A percentile compares a stretch with the other conserved stretches of the same genome.
Evolutionary conservation across 2,888 invertebrate genomes (phyloP).

Genomic region (Tetropium fuscum): DNA sequence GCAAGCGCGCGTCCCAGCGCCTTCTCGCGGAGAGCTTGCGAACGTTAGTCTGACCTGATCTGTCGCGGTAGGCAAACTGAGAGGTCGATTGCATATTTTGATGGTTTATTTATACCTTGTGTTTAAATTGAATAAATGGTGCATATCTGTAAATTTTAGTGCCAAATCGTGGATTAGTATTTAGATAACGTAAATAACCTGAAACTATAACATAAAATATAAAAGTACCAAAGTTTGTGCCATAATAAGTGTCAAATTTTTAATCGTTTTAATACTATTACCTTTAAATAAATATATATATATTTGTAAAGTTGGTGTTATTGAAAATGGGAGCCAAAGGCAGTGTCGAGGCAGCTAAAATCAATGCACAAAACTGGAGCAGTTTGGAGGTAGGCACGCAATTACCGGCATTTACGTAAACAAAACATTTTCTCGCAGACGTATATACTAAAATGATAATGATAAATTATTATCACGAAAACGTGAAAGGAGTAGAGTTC

Average conservation of each 20-base stretch:
- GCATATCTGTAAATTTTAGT: constrained; percentile 37
- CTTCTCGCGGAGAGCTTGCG: constrained; percentile 58
- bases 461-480: no score
- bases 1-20: constrained; percentile 54
- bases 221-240: constrained; percentile 37
- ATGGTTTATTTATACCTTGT: constrained; percentile 21
- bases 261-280: constrained; percentile 22
- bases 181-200: constrained; percentile 12
- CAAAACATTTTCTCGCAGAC: constrained; percentile 15
- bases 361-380: constrained; percentile 84
- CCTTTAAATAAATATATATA: constrained; percentile 16
- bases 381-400: constrained; percentile 77
- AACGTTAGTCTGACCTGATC: constrained; percentile 64
- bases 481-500: no score
- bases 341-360: constrained; percentile 85
- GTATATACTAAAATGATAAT: no score
- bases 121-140: constrained; percentile 27
- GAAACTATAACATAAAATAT: constrained; percentile 12
- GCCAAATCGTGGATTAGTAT: constrained; percentile 34
- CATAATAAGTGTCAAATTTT: constrained; percentile 47
- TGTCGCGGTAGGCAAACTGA: constrained; percentile 52
- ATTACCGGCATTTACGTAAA: constrained; percentile 23
- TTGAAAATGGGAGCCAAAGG: constrained; percentile 82
- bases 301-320: constrained; percentile 18
- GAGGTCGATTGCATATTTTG: constrained; percentile 45